Conservation (phyloP, 2,888 invertebrate species). For the Lamellibrachia columna region DNA sequence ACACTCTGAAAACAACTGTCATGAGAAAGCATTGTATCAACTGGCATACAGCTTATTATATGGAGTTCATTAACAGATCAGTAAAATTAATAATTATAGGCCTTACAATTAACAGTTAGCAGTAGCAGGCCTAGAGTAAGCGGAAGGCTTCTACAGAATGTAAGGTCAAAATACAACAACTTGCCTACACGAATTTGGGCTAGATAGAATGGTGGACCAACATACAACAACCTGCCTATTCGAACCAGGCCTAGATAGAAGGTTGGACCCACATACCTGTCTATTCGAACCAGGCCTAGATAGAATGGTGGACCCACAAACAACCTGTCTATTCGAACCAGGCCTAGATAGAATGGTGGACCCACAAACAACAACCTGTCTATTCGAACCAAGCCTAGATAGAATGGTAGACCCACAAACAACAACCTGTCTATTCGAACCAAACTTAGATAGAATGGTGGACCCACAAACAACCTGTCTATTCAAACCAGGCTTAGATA, state of each 20-base stretch:
- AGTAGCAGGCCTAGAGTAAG: too few relatives aligned
- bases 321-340: too few relatives aligned
- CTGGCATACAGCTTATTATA: background rate
- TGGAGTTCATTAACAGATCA: background rate
- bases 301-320: too few relatives aligned
- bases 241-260: background rate
- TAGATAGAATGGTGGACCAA: background rate
- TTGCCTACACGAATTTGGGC: background rate
- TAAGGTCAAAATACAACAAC: background rate
- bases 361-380: too few relatives aligned
- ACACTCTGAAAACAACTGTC: background rate
- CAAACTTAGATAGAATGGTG: too few relatives aligned
- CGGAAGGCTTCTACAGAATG: too few relatives aligned
- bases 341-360: too few relatives aligned
- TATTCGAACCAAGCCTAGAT: background rate
- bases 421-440: too few relatives aligned
- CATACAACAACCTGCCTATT: background rate
- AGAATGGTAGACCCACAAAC: too few relatives aligned
- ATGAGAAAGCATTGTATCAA: background rate
- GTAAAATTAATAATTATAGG: background rate
- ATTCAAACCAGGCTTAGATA: too few relatives aligned
- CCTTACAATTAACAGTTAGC: too few relatives aligned
- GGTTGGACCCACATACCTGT: background rate
- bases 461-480: too few relatives aligned
- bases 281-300: background rate